These are phyloP conservation scores for Hipposideros armiger DNA, from an alignment of 2,113 vertebrate genomes.

Conservation along the genomic window DNA sequence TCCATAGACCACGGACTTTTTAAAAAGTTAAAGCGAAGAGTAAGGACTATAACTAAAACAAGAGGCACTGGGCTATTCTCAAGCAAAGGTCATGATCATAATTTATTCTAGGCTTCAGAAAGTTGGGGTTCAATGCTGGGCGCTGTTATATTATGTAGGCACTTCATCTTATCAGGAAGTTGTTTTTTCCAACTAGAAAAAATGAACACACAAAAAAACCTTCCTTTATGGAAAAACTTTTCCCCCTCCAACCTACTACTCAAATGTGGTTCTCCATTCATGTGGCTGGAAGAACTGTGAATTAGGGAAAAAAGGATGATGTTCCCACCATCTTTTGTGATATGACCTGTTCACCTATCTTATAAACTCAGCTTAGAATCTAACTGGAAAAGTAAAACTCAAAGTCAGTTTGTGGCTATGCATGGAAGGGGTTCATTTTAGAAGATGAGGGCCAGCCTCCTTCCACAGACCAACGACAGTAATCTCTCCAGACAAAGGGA, in stretches of 20 bases:
- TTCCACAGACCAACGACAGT: not conserved
- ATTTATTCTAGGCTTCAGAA: not conserved
- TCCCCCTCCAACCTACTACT: not conserved
- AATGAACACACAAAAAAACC: not conserved
- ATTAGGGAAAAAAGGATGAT: not conserved
- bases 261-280: not conserved
- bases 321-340: not conserved
- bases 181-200: not conserved
- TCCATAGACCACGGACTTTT: not conserved
- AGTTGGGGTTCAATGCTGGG: not conserved
- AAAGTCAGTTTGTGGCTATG: not conserved
- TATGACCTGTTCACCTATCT: not conserved
- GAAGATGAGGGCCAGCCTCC: not conserved
- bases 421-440: not conserved
- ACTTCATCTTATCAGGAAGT: not conserved
- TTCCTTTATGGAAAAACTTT: not conserved
- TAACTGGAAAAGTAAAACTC: not conserved
- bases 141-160: fast-evolving
- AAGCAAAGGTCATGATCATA: not conserved
- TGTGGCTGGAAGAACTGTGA: not conserved
- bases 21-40: not conserved
- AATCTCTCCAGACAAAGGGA: not conserved
- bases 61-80: not conserved
- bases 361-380: not conserved
- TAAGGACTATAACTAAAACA: not conserved